phyloP scores from a whole-genome alignment of 2,113 vertebrate genomes.

The Cyrtonyx montezumae region DNA sequence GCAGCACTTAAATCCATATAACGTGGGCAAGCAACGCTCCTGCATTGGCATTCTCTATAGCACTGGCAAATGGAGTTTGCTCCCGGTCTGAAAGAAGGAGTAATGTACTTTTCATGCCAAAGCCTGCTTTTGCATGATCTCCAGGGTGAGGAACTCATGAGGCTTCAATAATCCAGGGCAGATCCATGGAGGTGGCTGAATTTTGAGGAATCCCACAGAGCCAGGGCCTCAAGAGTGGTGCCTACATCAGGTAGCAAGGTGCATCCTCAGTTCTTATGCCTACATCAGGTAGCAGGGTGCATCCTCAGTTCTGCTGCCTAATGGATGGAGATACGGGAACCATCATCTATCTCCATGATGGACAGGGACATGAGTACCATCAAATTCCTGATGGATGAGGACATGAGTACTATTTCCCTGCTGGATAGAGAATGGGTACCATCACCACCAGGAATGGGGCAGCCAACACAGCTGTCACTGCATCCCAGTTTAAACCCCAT shows the following conservation, averaged over 20 bases:
- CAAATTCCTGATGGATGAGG: neutral
- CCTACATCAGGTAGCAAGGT: neutral
- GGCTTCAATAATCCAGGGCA: neutral
- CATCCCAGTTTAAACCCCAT: neutral
- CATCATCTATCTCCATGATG: neutral
- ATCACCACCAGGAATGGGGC: neutral
- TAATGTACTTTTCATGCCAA: neutral
- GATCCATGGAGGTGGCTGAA: neutral
- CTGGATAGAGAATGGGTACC: neutral
- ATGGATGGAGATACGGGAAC: neutral
- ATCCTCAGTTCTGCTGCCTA: neutral
- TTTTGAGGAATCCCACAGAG: neutral
- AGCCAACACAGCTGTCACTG: neutral
- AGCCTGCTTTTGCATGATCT: neutral
- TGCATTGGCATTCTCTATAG: fast-evolving
- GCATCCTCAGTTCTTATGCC: neutral
- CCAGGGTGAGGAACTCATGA: neutral
- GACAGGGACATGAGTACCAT: neutral
- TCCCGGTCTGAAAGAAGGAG: neutral
- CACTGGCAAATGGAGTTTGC: neutral
- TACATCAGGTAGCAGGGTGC: neutral
- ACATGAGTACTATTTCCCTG: neutral
- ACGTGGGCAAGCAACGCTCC: neutral
- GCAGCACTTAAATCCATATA: neutral
- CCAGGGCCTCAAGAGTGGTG: neutral